phyloP scores from a whole-genome alignment of 2,888 invertebrate genomes.

The Antheraea assamensis region DNA sequence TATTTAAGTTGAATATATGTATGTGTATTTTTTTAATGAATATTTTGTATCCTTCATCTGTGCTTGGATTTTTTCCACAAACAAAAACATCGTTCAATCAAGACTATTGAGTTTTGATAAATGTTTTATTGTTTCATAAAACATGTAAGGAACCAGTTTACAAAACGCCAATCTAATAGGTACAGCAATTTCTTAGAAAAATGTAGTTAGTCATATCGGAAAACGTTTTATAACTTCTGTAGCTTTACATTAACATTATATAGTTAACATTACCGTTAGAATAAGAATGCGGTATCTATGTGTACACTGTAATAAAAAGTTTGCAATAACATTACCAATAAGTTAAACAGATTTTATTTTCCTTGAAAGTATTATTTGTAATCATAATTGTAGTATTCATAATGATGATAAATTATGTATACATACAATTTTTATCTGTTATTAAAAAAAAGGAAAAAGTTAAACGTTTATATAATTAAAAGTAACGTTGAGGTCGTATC shows the following conservation, averaged over 20 bases:
- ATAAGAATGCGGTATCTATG: neutral
- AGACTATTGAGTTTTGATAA: neutral
- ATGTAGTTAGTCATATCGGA: neutral
- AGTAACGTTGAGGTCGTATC: too few relatives aligned
- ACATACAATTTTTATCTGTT: too few relatives aligned
- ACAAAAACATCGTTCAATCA: neutral
- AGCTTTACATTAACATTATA: neutral
- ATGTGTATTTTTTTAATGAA: neutral
- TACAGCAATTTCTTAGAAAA: neutral
- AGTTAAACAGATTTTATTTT: too few relatives aligned
- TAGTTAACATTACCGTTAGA: neutral
- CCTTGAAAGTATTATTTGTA: too few relatives aligned
- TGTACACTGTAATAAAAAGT: neutral
- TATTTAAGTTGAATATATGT: neutral
- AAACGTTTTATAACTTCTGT: neutral
- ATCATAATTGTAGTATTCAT: too few relatives aligned
- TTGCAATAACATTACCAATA: too few relatives aligned
- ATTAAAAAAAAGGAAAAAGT: too few relatives aligned
- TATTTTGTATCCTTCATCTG: neutral
- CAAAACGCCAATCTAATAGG: neutral
- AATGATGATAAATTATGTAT: too few relatives aligned
- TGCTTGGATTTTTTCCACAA: neutral
- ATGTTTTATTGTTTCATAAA: neutral
- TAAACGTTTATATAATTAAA: too few relatives aligned
- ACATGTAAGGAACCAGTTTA: neutral